A percentile compares a stretch with the other conserved stretches of the same genome.
Conservation (phyloP, 2,888 invertebrate genomes). For the Ornithoptera alexandrae region DNA sequence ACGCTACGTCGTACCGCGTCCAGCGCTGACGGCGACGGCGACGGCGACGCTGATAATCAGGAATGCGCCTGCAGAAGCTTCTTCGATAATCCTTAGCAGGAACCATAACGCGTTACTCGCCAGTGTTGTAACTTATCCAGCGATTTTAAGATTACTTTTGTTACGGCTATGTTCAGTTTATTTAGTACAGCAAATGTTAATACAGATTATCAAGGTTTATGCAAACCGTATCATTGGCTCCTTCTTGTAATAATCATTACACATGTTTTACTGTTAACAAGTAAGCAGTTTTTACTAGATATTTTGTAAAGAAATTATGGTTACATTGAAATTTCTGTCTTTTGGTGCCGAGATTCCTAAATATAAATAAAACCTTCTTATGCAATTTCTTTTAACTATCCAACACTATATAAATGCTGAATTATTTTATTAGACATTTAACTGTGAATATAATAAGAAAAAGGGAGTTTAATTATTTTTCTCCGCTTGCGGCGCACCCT, state of each 20-base stretch:
- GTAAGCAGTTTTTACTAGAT: background rate
- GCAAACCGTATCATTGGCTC: background rate
- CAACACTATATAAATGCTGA: background rate
- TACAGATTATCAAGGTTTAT: background rate
- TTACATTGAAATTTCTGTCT: background rate
- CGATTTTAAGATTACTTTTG: background rate
- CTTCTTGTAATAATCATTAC: background rate
- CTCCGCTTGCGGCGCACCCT: background rate
- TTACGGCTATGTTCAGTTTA: background rate
- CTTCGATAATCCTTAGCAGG: conserved; percentile 50
- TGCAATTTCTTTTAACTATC: background rate
- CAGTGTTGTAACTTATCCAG: background rate
- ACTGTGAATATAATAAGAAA: background rate
- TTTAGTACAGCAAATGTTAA: background rate
- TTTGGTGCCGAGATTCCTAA: background rate
- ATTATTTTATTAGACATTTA: background rate
- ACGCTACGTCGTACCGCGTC: conserved; percentile 75
- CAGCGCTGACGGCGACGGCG: conserved; percentile 58
- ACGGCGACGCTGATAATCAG: conserved; percentile 44
- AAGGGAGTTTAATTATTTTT: background rate
- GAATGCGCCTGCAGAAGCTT: conserved; percentile 64
- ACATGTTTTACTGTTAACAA: background rate
- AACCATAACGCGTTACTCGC: background rate
- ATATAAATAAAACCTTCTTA: background rate
- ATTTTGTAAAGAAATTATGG: background rate